Evolutionary conservation across 2,888 invertebrate species (phyloP).

Genomic region (Caenorhabditis afra): DNA sequence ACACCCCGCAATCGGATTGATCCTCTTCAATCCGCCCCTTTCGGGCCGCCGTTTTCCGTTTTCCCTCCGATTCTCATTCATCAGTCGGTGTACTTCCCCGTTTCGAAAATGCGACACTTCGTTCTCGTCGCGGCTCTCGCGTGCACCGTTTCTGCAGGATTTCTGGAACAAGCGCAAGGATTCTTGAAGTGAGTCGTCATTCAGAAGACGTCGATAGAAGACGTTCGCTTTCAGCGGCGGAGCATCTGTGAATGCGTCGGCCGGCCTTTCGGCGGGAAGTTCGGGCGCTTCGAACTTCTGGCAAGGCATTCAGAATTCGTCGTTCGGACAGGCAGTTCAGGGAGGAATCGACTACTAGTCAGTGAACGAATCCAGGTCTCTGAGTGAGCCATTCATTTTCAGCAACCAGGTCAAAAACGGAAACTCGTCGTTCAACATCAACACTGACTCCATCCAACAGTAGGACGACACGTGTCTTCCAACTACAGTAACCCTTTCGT

Average conservation of each 20-base stretch:
- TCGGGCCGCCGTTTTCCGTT: constrained; percentile 12
- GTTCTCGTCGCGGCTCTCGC: constrained; percentile 30
- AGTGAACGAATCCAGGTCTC: not conserved
- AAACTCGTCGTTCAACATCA: constrained; percentile 3
- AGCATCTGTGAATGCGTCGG: constrained; percentile 8
- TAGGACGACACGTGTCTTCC: constrained; percentile 1
- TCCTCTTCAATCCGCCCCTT: constrained; percentile 11
- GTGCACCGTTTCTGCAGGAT: constrained; percentile 23
- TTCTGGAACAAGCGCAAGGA: constrained; percentile 42
- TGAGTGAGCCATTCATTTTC: constrained; percentile 15
- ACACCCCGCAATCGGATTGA: constrained; percentile 41
- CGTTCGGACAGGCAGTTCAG: constrained; percentile 43
- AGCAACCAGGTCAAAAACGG: constrained; percentile 37
- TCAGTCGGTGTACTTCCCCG: constrained; percentile 24
- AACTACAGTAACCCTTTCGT: not conserved
- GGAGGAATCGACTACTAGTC: constrained; percentile 33
- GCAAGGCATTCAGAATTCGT: constrained; percentile 41
- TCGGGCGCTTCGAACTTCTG: constrained; percentile 9
- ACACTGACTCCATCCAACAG: constrained; percentile 38
- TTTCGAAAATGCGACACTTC: constrained; percentile 25
- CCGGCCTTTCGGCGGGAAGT: not conserved
- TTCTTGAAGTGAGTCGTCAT: constrained; percentile 14
- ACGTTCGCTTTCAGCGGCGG: constrained; percentile 31
- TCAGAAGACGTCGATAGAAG: not conserved
- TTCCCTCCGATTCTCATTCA: constrained; percentile 26